phyloP scores from a whole-genome alignment of 1,140 invertebrate species.

The Temnothorax curvispinosus region DNA sequence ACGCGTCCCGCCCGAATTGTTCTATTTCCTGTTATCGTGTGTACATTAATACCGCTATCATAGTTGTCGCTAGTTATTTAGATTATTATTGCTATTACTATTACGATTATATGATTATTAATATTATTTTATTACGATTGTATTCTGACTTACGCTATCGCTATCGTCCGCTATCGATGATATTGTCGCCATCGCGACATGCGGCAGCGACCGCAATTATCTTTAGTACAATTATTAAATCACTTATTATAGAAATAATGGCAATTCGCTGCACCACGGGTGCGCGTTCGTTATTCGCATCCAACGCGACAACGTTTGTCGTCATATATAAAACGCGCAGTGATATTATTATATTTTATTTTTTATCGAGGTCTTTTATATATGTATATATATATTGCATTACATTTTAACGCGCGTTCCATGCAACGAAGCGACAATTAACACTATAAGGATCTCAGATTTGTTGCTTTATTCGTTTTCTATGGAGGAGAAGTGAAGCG shows the following conservation, averaged over 20 bases:
- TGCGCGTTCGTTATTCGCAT: conserved; percentile 24
- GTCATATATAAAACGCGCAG: conserved; percentile 19
- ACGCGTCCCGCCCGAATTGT: conserved; percentile 17
- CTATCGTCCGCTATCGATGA: not conserved
- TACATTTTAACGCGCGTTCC: conserved; percentile 11
- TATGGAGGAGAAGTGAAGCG: conserved; percentile 14
- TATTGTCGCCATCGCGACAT: conserved; percentile 17
- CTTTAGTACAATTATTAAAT: conserved; percentile 49
- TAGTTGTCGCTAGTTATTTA: conserved; percentile 5
- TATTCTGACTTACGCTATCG: not conserved
- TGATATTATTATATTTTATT: conserved; percentile 61
- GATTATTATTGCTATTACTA: conserved; percentile 43
- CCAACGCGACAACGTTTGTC: not conserved
- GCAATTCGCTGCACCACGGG: conserved; percentile 16
- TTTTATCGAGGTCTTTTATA: conserved; percentile 53
- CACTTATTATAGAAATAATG: conserved; percentile 38
- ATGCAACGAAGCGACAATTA: conserved; percentile 38
- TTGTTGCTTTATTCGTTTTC: conserved; percentile 64
- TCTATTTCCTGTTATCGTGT: conserved; percentile 44
- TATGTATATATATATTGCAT: conserved; percentile 21
- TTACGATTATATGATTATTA: conserved; percentile 22
- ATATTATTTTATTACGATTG: conserved; percentile 52
- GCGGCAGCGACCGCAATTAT: conserved; percentile 30
- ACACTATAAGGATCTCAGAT: conserved; percentile 74
- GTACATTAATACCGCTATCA: conserved; percentile 39